phyloP scores from a whole-genome alignment of 1,140 invertebrate genomes.

The Plodia interpunctella region DNA sequence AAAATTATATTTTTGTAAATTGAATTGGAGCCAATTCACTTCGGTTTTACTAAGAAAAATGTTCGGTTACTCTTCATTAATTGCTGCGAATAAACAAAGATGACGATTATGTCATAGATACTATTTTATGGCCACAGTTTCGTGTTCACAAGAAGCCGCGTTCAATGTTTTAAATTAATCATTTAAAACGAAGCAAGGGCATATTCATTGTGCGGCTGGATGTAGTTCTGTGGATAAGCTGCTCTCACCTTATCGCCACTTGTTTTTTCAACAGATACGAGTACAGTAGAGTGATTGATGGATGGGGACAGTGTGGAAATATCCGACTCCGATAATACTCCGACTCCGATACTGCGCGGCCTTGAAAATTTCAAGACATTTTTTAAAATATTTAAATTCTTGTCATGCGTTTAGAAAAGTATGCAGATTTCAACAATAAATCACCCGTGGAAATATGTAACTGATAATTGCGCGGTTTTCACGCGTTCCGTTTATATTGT shows the following conservation, averaged over 20 bases:
- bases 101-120: neutral
- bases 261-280: slow-evolving; percentile 16
- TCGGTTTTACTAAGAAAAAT: too few relatives aligned
- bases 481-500: too few relatives aligned
- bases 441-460: too few relatives aligned
- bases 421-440: too few relatives aligned
- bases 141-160: neutral
- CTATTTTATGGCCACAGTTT: neutral
- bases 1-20: too few relatives aligned
- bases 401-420: too few relatives aligned
- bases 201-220: slow-evolving; percentile 2
- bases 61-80: too few relatives aligned
- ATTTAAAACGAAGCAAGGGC: slow-evolving; percentile 9
- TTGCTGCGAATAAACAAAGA: too few relatives aligned
- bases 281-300: slow-evolving; percentile 46
- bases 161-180: slow-evolving; percentile 10
- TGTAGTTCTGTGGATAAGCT: slow-evolving; percentile 1
- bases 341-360: slow-evolving; percentile 24
- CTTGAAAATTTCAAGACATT: slow-evolving; percentile 25
- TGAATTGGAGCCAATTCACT: too few relatives aligned
- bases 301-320: slow-evolving; percentile 47
- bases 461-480: too few relatives aligned
- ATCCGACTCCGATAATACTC: slow-evolving; percentile 35
- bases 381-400: slow-evolving; percentile 13
- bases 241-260: slow-evolving; percentile 12